Base-by-base conservation (phyloP, 2,113 vertebrate species). In the Macquaria australasica region DNA sequence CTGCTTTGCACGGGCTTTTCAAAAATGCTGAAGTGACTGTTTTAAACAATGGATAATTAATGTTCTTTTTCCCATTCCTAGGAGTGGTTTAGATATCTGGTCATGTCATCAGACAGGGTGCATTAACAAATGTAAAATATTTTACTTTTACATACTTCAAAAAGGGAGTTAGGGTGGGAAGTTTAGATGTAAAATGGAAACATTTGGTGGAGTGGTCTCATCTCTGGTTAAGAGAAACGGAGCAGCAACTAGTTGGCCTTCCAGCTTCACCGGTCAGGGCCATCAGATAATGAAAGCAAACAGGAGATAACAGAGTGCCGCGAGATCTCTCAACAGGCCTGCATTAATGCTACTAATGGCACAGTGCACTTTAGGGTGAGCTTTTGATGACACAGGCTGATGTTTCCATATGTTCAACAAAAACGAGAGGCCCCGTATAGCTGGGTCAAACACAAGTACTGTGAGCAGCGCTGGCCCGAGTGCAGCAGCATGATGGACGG, bases 401-500 rank as follows among this genome's bases (percentile, higher is more conserved):
- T 89, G 82, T 94, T 94, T 93, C 87, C 91, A 87, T 64, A 85
- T 87, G 89, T 94, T 95, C 88, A 93, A 93, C 84, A 94, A 94
- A 95, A 92, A 94, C 70, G 62, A 77, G 71, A 64, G 83, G 66
- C 73, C 80, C 55, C 1, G 16, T 15, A 56, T 55, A 76, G 66
- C 59, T 75, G 63, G 79, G 64, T 81, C 83, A 88, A 73, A 86
- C 83, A 76, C 77, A 41, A 56, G 60, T 23, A 53, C 56, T 21
- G 0, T 53, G 75, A 79, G 73, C 39, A 31, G 60, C 2, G 58
- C 43, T 66, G 62, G 71, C 60, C 62, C 10, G 59, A 77, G 77
- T 56, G 70, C 68, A 69, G 76, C 83, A 41, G 74, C 73, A 63
- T 87, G 90, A 93, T 85, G 77, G 90, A 93, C 86, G 34, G 82